A percentile compares a stretch with the other conserved stretches of the same genome.
Evolutionary conservation across 2,888 invertebrate genomes (phyloP).

Genomic region (Acanthosepion lycidas): DNA sequence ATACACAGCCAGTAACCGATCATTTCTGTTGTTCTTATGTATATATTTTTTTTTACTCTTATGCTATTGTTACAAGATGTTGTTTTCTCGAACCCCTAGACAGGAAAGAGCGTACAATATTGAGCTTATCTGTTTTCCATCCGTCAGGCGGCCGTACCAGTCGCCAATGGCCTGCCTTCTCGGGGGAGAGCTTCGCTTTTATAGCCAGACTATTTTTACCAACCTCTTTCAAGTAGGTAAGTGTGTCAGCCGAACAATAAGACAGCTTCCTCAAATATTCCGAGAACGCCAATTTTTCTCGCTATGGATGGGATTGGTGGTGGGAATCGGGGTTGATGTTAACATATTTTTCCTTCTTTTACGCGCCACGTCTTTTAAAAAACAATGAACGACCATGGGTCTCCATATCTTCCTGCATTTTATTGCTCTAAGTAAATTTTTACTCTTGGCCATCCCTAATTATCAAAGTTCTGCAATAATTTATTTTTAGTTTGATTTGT

Average conservation of each 20-base stretch:
- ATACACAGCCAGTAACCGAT: neutral
- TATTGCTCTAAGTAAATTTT: too few species aligned
- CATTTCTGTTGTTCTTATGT: neutral
- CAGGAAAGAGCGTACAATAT: neutral
- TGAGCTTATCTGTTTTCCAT: neutral
- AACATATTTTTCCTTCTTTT: too few species aligned
- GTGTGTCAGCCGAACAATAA: neutral
- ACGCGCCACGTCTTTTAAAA: too few species aligned
- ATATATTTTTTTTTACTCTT: neutral
- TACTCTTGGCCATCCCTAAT: too few species aligned
- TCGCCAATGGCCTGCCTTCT: neutral
- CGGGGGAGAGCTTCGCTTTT: neutral
- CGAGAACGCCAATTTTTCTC: neutral
- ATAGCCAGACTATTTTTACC: neutral
- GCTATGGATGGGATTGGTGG: neutral
- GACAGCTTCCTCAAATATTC: slow-evolving; percentile 21
- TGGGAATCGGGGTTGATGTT: neutral
- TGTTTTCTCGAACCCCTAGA: neutral
- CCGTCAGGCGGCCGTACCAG: neutral
- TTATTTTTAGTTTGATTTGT: too few species aligned
- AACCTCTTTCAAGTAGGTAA: slow-evolving; percentile 12
- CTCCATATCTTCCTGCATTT: too few species aligned
- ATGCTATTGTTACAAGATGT: neutral
- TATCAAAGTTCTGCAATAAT: too few species aligned
- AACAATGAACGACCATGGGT: too few species aligned